Base-by-base conservation (phyloP, 2,113 vertebrate genomes). In the Gasterosteus aculeatus region DNA sequence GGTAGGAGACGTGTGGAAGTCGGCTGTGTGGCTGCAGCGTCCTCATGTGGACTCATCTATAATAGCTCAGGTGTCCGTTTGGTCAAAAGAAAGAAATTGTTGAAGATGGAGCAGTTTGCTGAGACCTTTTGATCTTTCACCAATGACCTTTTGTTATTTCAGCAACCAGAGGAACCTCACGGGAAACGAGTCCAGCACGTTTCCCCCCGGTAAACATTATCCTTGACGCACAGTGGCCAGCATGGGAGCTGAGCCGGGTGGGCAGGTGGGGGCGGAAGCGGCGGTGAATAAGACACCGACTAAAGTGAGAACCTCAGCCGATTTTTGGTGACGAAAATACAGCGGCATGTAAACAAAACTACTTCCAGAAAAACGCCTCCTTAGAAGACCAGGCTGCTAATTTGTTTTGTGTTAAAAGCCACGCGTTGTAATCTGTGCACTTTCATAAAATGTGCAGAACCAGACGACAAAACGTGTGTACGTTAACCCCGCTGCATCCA, bases 141-240 rank as follows among this genome's bases (percentile, higher is more conserved):
- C 90, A 74, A 85, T 94, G 95, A 94, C 88, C 94, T 92, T 90
- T 88, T 93, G 93, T 93, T 94, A 90, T 94, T 94, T 91, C 91
- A 94, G 94, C 89, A 93, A 88, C 88, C 93, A 86, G 91, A 90
- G 91, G 90, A 93, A 92, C 91, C 80, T 87, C 86, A 90, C 83
- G 91, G 91, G 94, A 95, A 95, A 95, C 93, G 92, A 93, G 85
- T 73, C 81, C 91, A 94, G 93, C 93, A 93, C 93, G 94, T 93
- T 93, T 88, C 86, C 90, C 92, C 85, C 85, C 92, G 91, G 91
- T 91, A 94, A 94, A 95, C 94, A 94, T 94, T 92, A 91, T 91
- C 92, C 91, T 91, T 91, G 91, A 94, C 90, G 90, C 94, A 88
- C 93, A 88, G 95, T 86, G 94, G 93, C 91, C 77, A 75, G 22